Evolutionary conservation across 2,888 invertebrate species (phyloP), one percentile per base, ranked within the genome.

Genomic region (Brenthis daphne): DNA sequence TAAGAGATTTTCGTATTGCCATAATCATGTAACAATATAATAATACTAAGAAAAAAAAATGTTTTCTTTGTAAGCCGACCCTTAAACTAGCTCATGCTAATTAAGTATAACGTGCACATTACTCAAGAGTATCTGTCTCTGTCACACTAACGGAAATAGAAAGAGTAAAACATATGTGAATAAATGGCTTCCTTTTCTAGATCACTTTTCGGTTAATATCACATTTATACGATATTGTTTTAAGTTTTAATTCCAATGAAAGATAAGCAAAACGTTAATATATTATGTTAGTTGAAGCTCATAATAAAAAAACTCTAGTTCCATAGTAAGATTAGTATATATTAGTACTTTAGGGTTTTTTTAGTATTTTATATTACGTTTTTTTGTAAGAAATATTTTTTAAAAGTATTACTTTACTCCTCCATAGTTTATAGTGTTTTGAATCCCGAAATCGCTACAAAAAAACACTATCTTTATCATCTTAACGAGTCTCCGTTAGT

Each of bases 41-140:
- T 11, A 51, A 16, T 51, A 51, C 2, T 51, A 24, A 48, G 6
- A 14, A 58, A 57, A 57, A 47, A 3, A 6, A 13, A 29, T 12
- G 0, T 51, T 20, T 54, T 20, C 13, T 37, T 53, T 16, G 43
- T 11, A 14, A 64, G 14, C 84, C 78, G 81, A 77, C 51, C 84
- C 87, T 89, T 89, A 87, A 88, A 68, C 74, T 75, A 80, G 79
- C 80, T 82, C 82, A 88, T 83, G 79, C 82, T 89, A 88, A 89
- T 90, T 89, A 87, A 84, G 80, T 86, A 83, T 85, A 88, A 88
- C 88, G 84, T 78, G 75, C 80, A 80, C 85, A 88, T 88, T 85
- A 87, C 82, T 88, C 85, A 85, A 80, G 76, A 79, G 75, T 75
- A 67, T 69, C 79, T 73, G 67, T 87, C 85, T 79, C 79, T 79